Base-by-base conservation (phyloP, 2,113 vertebrate species). In the Rallus limicola region DNA sequence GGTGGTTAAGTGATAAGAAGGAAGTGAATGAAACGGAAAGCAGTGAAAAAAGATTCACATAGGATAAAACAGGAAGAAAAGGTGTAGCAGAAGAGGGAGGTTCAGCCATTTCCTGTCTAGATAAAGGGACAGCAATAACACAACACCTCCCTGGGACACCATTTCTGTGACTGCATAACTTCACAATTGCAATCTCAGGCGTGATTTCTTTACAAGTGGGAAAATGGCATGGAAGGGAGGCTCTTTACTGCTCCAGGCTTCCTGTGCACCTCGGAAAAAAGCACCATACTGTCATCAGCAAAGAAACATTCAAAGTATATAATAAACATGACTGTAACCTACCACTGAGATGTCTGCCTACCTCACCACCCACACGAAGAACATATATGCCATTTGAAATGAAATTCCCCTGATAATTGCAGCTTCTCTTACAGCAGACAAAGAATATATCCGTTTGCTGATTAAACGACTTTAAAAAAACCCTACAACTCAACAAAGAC, bases 241-340 rank as follows among this genome's bases (percentile, higher is more conserved):
- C 79, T 84, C 76, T 92, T 86, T 88, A 85, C 64, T 71, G 46
- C 72, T 82, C 55, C 1, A 4, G 55, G 58, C 79, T 95, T 90
- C 82, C 92, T 87, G 50, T 62, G 79, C 52, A 76, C n/a, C 69
- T 95, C 9, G 3, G 67, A 58, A 86, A 74, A 91, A 90, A 75
- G 34, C 55, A 81, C 46, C 64, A 31, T 28, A n/a, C 48, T 92
- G 84, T 79, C 87, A 82, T 44, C 59, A 94, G 86, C 84, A 91
- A 90, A 94, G n/a, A 89, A 90, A 67, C 92, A 80, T 74, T 90
- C 80, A 95, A 85, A 90, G 55, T 86, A 72, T 56, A 84, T 76
- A 95, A 95, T 74, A 94, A 97, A 95, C 88, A 94, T 48, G 52
- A 94, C 92, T 96, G 34, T 72, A 92, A 69, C 58, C 85, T 88